Evolutionary conservation across 2,888 invertebrate genomes (phyloP).

Genomic region (Parelbella ahira): DNA sequence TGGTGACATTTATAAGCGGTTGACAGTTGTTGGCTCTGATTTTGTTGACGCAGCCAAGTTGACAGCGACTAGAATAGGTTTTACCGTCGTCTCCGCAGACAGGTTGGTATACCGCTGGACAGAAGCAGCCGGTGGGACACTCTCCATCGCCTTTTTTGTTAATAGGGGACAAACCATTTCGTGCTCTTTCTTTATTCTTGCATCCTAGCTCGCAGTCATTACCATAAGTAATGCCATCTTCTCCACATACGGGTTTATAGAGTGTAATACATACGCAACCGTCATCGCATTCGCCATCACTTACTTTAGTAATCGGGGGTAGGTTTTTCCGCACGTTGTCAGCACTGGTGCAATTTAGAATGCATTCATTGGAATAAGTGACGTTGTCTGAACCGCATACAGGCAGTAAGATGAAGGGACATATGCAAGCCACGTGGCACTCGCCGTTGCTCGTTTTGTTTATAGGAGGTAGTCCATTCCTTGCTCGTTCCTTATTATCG

Average conservation of each 20-base stretch:
- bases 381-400: slow-evolving; percentile 30
- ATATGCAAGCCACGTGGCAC: slow-evolving; percentile 20
- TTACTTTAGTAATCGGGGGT: slow-evolving; percentile 11
- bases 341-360: slow-evolving; percentile 22
- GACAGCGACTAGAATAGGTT: slow-evolving; percentile 36
- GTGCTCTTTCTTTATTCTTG: slow-evolving; percentile 24
- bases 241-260: slow-evolving; percentile 19
- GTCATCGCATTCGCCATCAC: slow-evolving; percentile 24
- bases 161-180: background rate
- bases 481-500: slow-evolving; percentile 35
- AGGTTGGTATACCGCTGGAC: background rate
- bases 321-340: slow-evolving; percentile 5
- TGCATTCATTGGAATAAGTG: slow-evolving; percentile 31
- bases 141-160: background rate
- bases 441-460: slow-evolving; percentile 20
- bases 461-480: slow-evolving; percentile 26
- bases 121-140: background rate
- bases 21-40: too few species aligned
- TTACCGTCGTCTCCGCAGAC: slow-evolving; percentile 30
- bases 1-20: slow-evolving; percentile 6
- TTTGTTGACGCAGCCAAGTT: slow-evolving; percentile 30
- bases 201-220: slow-evolving; percentile 32
- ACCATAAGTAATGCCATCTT: slow-evolving; percentile 35
- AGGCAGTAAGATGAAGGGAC: slow-evolving; percentile 24
- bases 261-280: slow-evolving; percentile 24